Base-by-base conservation (phyloP, 2,888 invertebrate genomes). In the Amphimallon solstitiale region DNA sequence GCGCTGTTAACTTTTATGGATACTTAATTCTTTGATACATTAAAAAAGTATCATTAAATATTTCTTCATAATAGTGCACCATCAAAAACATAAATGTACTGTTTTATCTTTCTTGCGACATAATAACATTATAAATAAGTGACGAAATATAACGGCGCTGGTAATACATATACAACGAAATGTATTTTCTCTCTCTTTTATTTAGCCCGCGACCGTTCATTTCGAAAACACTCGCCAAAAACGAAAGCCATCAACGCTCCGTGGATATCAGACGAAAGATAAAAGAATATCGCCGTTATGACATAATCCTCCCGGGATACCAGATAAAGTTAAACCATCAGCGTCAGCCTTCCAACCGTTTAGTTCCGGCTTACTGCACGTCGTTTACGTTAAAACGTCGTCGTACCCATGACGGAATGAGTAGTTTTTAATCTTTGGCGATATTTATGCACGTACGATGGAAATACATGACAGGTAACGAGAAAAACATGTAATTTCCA, bases 101-200 rank as follows among this genome's bases (percentile, higher is more conserved):
- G 45, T 51, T 40, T 38, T 29, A 17, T 61, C 56, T 29, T 45
- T 59, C 67, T 63, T 62, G 76, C 23, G 15, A 10, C 21, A 1
- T 34, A 9, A 21, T 12, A 29, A 35, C 15, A 17, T 15, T 38
- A 19, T 14, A 14, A 56, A 56, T 14, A 35, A 21, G 45, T 43
- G 46, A n/a, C 29, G 48, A 21, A 19, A 23, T 29, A 29, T 48
- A 21, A 48, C 48, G 17, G n/a, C 48, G n/a, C n/a, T 19, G 12
- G n/a, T n/a, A n/a, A n/a, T n/a, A n/a, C n/a, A n/a, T 52, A 17
- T 34, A 4, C 3, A 19, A n/a, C n/a, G 29, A 5, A 29, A 29
- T 29, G 29, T 29, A n/a, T n/a, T n/a, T n/a, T n/a, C n/a, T n/a
- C n/a, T 29, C 9, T 29, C 29, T 29, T 9, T 29, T 29, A 29